These are phyloP conservation scores for Melitaea athalia DNA, from an alignment of 2,888 invertebrate genomes.

Conservation along the genomic window DNA sequence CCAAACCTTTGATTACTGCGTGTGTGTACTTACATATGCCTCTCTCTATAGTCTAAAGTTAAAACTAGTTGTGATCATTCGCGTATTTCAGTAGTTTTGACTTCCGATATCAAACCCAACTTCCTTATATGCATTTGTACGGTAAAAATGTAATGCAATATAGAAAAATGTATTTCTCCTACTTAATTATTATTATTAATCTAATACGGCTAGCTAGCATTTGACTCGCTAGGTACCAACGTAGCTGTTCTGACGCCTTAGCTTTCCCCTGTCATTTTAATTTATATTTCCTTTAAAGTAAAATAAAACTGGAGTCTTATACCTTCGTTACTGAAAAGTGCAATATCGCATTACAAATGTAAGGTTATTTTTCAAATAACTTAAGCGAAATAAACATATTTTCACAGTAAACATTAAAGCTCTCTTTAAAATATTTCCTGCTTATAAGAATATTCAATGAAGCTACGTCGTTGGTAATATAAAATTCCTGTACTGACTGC, in stretches of 20 bases:
- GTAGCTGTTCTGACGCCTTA: not conserved
- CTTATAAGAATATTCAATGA: slow-evolving; percentile 59
- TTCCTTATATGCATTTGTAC: too few relatives aligned
- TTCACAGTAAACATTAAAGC: slow-evolving; percentile 31
- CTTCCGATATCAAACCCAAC: too few relatives aligned
- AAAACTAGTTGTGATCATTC: too few relatives aligned
- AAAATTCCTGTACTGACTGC: slow-evolving; percentile 46
- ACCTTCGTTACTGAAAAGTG: not conserved
- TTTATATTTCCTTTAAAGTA: not conserved
- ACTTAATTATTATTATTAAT: too few relatives aligned
- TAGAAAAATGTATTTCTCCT: too few relatives aligned
- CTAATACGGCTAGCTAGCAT: too few relatives aligned
- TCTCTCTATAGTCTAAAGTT: too few relatives aligned
- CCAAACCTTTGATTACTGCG: too few relatives aligned
- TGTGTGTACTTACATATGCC: too few relatives aligned
- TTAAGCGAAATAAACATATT: slow-evolving; percentile 16
- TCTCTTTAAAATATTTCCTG: slow-evolving; percentile 36
- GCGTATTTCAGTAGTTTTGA: too few relatives aligned
- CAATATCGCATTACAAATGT: slow-evolving; percentile 11
- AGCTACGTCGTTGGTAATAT: slow-evolving; percentile 44
- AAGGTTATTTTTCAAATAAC: slow-evolving; percentile 8
- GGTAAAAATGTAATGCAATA: too few relatives aligned
- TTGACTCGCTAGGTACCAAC: not conserved
- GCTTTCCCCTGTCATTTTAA: not conserved
- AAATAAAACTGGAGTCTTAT: not conserved